Evolutionary conservation across 2,888 invertebrate species (phyloP).

Genomic region (Ectemnius continuus): DNA sequence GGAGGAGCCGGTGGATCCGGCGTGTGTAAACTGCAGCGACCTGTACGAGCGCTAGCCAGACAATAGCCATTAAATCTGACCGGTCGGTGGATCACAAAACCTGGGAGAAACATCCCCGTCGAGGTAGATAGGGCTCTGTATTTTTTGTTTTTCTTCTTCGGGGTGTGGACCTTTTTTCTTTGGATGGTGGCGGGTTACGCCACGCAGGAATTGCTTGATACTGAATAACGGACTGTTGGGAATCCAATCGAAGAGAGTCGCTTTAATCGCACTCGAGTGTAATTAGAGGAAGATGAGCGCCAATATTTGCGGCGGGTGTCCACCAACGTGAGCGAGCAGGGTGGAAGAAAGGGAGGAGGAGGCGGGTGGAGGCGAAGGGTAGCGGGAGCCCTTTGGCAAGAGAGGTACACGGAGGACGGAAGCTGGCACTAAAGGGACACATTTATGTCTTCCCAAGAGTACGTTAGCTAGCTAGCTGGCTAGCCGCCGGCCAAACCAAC

Average conservation of each 20-base stretch:
- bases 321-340: slow-evolving; percentile 7
- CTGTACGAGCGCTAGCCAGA: slow-evolving; percentile 22
- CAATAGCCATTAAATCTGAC: slow-evolving; percentile 40
- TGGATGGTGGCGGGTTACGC: no score
- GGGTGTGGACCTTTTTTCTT: no score
- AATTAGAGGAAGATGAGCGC: slow-evolving; percentile 12
- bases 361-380: slow-evolving; percentile 14
- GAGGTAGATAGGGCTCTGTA: not conserved
- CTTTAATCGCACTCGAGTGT: slow-evolving; percentile 41
- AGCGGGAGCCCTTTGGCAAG: slow-evolving; percentile 32
- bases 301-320: not conserved
- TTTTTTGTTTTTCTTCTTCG: no score
- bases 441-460: slow-evolving; percentile 63
- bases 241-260: slow-evolving; percentile 9
- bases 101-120: no score
- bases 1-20: slow-evolving; percentile 59
- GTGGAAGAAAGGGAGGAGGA: slow-evolving; percentile 38
- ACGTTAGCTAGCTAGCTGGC: slow-evolving; percentile 56
- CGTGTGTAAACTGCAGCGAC: slow-evolving; percentile 45
- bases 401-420: slow-evolving; percentile 46
- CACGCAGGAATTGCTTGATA: not conserved
- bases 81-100: slow-evolving; percentile 24
- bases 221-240: no score
- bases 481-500: slow-evolving; percentile 62
- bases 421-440: slow-evolving; percentile 67